Evolutionary conservation across 1,140 invertebrate species (phyloP), one percentile per base, ranked within the genome.

Genomic region (Globodera ellingtonae): DNA sequence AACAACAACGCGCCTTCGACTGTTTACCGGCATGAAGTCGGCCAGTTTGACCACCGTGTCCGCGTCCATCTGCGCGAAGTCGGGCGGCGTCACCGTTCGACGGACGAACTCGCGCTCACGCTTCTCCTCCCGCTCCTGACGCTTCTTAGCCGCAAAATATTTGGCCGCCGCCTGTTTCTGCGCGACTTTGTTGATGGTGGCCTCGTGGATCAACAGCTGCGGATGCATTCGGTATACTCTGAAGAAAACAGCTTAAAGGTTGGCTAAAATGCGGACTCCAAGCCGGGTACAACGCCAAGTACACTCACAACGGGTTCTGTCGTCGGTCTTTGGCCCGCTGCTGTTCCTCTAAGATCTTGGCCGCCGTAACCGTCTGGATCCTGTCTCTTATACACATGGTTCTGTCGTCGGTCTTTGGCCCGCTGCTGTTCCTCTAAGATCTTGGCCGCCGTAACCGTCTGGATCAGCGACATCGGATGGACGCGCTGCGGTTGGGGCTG

Each of bases 41-140:
- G 73, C 35, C 56, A 75, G 48, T n/a, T 75, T 75, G 56, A 75
- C 56, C 73, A 75, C 52, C n/a, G 73, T 44, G 65, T 75, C 65
- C 18, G 35, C 50, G 46, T 75, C 65, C 46, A 75, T 62, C 1
- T 24, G 18, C 6, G 13, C 48, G 52, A 75, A 75, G 65, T 75
- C 46, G 56, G 73, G 73, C 65, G 18, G 73, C 56, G 18, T 75
- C 44, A 75, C 44, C 35, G 50, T 46, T 9, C 73, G 56, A 7
- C 18, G 73, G 24, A 75, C 73, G 6, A 50, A 46, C 6, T 46
- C 56, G 56, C 65, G 35, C 65, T 56, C 73, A 2, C 48, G 50
- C 15, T 75, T 52, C 46, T 44, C 18, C 8, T 75, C 73, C 56
- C 18, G 13, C 15, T 62, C 56, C 56, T 18, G 56, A 62, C 56